These are phyloP conservation scores for Acholoe squamosa DNA, from an alignment of 2,888 invertebrate genomes.

Conservation along the genomic window DNA sequence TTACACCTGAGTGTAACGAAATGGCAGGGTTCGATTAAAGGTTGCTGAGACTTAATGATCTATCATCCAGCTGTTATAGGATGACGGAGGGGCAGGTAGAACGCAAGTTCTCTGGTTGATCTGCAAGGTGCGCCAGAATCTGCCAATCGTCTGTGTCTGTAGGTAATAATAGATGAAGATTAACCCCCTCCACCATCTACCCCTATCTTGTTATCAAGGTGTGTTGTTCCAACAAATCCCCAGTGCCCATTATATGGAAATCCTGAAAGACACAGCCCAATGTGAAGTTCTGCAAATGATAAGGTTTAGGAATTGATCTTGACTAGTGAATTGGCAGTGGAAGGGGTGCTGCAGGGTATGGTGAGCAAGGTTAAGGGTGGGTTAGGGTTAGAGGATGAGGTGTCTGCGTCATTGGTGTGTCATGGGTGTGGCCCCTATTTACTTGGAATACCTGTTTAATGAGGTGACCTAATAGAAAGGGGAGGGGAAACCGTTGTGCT, in stretches of 20 bases:
- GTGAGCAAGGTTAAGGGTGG: background rate
- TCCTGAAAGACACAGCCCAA: background rate
- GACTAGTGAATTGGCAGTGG: background rate
- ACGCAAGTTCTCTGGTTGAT: too few relatives aligned
- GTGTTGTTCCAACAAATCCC: background rate
- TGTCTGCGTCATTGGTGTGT: slow-evolving; percentile 4
- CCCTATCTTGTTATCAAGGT: background rate
- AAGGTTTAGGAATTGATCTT: background rate
- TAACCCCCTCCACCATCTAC: background rate
- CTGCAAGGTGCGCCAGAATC: too few relatives aligned
- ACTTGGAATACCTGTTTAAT: too few relatives aligned
- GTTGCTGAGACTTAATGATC: too few relatives aligned
- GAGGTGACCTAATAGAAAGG: too few relatives aligned
- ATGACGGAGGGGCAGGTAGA: too few relatives aligned
- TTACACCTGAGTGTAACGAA: too few relatives aligned
- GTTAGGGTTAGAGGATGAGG: background rate
- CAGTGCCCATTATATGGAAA: background rate
- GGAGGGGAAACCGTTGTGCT: too few relatives aligned
- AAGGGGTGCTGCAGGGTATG: background rate
- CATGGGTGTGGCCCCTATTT: slow-evolving; percentile 16
- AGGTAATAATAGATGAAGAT: background rate
- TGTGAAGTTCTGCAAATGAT: background rate
- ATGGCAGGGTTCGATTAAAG: too few relatives aligned
- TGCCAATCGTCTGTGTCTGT: too few relatives aligned
- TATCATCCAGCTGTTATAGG: too few relatives aligned